Conservation (phyloP, 1,140 invertebrate species). For the Monomorium pharaonis region DNA sequence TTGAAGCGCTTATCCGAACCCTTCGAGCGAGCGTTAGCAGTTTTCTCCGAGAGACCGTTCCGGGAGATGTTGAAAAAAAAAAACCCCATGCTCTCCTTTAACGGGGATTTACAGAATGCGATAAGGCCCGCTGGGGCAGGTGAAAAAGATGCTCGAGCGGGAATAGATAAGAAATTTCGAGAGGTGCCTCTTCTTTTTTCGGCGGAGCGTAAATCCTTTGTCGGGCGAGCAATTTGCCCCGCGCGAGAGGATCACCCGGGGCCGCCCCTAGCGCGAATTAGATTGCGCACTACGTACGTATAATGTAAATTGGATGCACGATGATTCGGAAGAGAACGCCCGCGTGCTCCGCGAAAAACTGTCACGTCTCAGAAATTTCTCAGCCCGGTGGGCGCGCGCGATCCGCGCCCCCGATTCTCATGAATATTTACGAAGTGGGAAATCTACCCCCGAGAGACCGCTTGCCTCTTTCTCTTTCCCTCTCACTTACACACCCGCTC, state of each 20-base stretch:
- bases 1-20: background rate
- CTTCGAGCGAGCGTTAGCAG: background rate
- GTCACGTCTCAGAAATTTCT: constrained; percentile 51
- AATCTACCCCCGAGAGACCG: background rate
- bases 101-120: constrained; percentile 50
- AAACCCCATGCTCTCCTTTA: constrained; percentile 49
- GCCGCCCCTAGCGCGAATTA: constrained; percentile 14
- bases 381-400: background rate
- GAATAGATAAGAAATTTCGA: constrained; percentile 37
- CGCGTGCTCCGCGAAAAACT: constrained; percentile 28
- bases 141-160: constrained; percentile 9
- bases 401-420: constrained; percentile 12
- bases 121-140: constrained; percentile 1
- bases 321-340: background rate
- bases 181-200: constrained; percentile 21
- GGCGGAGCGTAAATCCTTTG: constrained; percentile 30
- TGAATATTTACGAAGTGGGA: constrained; percentile 49
- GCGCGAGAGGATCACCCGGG: background rate
- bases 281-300: constrained; percentile 20
- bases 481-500: background rate
- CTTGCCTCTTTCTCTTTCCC: background rate
- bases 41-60: background rate
- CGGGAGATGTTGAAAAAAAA: constrained; percentile 28
- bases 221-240: no score
- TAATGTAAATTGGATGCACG: constrained; percentile 47